Evolutionary conservation across 2,888 invertebrate species (phyloP), one percentile per base, ranked within the genome.

Genomic region (Tinea trinotella): DNA sequence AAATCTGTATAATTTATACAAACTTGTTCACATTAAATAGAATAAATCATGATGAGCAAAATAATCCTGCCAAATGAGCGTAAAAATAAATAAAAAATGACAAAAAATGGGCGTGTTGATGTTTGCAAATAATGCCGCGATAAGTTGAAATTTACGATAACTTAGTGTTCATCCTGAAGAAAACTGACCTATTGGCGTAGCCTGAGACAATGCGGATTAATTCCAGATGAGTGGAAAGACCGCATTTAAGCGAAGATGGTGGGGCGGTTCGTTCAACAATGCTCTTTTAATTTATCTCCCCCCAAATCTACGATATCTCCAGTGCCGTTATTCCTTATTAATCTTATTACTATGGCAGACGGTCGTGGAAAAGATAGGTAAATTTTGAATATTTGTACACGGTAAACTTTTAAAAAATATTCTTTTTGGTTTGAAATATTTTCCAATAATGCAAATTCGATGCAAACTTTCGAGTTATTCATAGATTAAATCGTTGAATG

Each of bases 41-140:
- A 7, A 7, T 30, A 2, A 30, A n/a, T 7, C n/a, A 30, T 30
- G 7, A 30, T 30, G 30, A 30, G n/a, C 30, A 30, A 30, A 30
- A 30, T 30, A 7, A 3, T 7, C 7, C n/a, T 30, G 30, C 30
- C 30, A 30, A 30, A 30, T 30, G 30, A 7, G 30, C 30, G 7
- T 30, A n/a, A 30, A 30, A 30, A 30, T 30, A n/a, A n/a, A n/a
- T 44, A 9, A 46, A 50, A 22, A 20, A 50, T n/a, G 5, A 12
- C 13, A 3, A 24, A 35, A 53, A 53, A 20, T 67, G 65, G 76
- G 76, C 72, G 76, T 69, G 60, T 66, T 66, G 62, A 64, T 62
- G 70, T 68, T 81, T 80, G 84, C 78, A 77, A 82, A 78, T 82
- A 83, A 85, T 78, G 83, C 78, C 79, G 78, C 75, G 82, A 83